Percentiles rank a stretch among this genome's conserved stretches.
phyloP scores from a whole-genome alignment of 2,113 vertebrate species.

The Rhinichthys klamathensis region DNA sequence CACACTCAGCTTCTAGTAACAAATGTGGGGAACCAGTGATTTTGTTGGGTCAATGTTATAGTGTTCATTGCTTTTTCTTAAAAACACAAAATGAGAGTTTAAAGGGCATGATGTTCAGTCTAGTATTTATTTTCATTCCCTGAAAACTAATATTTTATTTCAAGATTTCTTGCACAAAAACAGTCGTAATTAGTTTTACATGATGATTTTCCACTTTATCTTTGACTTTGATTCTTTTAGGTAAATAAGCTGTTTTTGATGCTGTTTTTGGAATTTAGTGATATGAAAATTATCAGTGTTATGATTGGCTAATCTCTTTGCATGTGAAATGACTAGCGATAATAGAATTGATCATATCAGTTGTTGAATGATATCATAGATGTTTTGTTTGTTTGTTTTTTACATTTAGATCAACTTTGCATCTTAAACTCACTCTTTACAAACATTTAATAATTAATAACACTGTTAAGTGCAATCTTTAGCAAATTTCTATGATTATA shows the following conservation, averaged over 20 bases:
- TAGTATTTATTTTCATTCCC: background rate
- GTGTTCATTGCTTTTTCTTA: constrained; percentile 42
- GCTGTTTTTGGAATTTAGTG: too few species aligned
- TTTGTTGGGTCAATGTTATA: constrained; percentile 12
- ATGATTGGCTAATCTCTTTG: background rate
- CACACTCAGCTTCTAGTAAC: background rate
- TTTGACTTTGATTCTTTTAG: background rate
- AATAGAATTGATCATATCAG: background rate
- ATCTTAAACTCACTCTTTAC: background rate
- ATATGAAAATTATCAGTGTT: too few species aligned
- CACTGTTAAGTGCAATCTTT: background rate
- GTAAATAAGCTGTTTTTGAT: too few species aligned
- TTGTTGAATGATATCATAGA: background rate
- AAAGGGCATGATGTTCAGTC: background rate
- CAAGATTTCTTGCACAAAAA: background rate
- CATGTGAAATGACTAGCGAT: background rate
- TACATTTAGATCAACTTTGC: too few species aligned
- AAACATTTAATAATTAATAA: background rate
- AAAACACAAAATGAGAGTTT: constrained; percentile 34
- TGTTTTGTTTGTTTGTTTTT: too few species aligned
- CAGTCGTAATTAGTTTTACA: background rate
- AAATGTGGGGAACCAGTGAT: constrained; percentile 25
- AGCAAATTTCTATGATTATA: background rate
- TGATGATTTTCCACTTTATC: background rate
- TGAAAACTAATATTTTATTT: background rate